These are phyloP conservation scores for Rhinoderma darwinii DNA, from an alignment of 2,113 vertebrate species.

Conservation along the genomic window DNA sequence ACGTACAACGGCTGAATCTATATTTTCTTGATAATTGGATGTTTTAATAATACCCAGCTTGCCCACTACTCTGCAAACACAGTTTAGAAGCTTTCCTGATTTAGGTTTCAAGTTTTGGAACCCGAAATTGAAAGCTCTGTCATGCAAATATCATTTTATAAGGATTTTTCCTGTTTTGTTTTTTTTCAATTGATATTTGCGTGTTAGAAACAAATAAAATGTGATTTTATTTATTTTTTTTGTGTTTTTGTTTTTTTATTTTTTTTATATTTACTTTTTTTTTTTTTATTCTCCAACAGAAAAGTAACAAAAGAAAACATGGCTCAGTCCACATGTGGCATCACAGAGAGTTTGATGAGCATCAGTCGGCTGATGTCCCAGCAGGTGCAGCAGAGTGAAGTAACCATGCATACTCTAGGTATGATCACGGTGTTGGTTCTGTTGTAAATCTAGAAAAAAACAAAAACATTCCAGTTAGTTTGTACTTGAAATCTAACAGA, in stretches of 20 bases:
- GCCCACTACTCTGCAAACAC: too few species aligned
- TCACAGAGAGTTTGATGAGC: constrained; percentile 93
- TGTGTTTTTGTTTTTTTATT: background rate
- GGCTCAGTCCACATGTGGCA: constrained; percentile 85
- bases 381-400: constrained; percentile 93
- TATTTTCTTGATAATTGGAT: too few species aligned
- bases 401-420: constrained; percentile 88
- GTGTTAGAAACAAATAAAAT: background rate
- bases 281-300: constrained; percentile 62
- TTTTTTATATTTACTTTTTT: background rate
- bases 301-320: constrained; percentile 89
- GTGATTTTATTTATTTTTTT: background rate
- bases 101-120: background rate
- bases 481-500: too few species aligned
- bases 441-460: too few species aligned
- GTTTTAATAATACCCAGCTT: too few species aligned
- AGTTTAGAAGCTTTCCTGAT: too few species aligned
- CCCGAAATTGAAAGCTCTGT: background rate
- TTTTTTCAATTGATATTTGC: background rate
- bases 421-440: constrained; percentile 27
- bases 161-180: background rate
- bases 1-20: too few species aligned
- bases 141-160: background rate
- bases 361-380: constrained; percentile 98
- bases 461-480: too few species aligned